Evolutionary conservation across 2,888 invertebrate genomes (phyloP), one percentile per base, ranked within the genome.

Genomic region (Girardia tigrina): DNA sequence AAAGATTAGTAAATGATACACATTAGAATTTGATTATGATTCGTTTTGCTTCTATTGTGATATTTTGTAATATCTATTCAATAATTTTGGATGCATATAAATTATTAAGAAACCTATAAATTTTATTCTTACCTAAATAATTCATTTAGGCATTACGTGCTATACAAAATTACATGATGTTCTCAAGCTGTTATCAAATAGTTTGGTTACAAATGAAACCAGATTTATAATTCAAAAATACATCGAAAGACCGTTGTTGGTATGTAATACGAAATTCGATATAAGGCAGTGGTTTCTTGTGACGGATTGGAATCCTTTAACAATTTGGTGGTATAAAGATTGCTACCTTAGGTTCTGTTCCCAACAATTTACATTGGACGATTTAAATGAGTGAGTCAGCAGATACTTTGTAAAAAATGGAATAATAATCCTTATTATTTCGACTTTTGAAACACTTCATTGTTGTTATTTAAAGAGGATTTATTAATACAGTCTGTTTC

Each of bases 241-340:
- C 83, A 92, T 94, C 80, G 93, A 94, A 86, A 88, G 89, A 77
- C 94, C 94, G 0, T 85, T 94, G 74, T 88, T 92, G 71, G 89
- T 94, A 79, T 90, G 92, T 85, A 88, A 90, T 81, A 92, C 92
- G 0, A 94, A 94, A 86, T 94, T 94, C 83, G 94, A 94, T 84
- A 93, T 94, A 79, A 88, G 94, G 2, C 94, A 94, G 84, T 94
- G 94, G 94, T 94, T 94, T 85, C 86, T 94, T 78, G 89, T 94
- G 28, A 92, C 93, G 0, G 90, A 90, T 82, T 90, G 91, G 81
- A 91, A 92, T 81, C 94, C 94, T 0, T 85, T 94, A 36, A 90
- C 91, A 0, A 88, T 94, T 78, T 94, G 92, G 92, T 89, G 94
- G 86, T 94, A 93, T 86, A 90, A 90, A 82, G 92, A 93, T 82